Base-by-base conservation (phyloP, 2,888 invertebrate genomes). In the Dicyrtoma fusca region DNA sequence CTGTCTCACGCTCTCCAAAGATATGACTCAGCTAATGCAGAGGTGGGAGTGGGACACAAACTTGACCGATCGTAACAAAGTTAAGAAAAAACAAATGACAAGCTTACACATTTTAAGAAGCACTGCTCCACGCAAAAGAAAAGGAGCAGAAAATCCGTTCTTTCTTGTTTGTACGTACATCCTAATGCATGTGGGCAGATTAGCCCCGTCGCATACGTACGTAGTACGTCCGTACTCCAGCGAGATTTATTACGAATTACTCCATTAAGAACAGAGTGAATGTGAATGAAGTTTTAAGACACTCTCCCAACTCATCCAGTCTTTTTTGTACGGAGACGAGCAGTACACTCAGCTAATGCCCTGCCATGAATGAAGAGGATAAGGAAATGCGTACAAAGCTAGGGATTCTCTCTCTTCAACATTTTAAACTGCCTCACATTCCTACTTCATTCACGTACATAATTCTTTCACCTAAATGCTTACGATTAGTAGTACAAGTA, bases 61-160 rank as follows among this genome's bases (percentile, higher is more conserved):
- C 69, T 69, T 69, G 57, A 59, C 62, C 71, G 71, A 71, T 71
- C 63, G 63, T 71, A 63, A 55, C 53, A 63, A 62, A 71, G 63
- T 62, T 71, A 63, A 71, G 63, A 55, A 53, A 68, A 63, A 71
- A 71, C 71, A 71, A 71, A 71, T 71, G 62, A 63, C 49, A 34
- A 69, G 71, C 51, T 68, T 68, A 65, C 65, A 65, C 65, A 65
- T 47, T 51, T 65, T 65, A 51, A 65, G 65, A 21, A 65, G 65
- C 26, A 53, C 34, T 65, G 26, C 65, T 51, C 51, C 14, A 26
- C 34, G 34, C 8, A 5, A 8, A 34, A 34, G 4, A 34, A 34
- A 34, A 34, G 34, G 34, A 5, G 8, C 34, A 34, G 34, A 61
- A 65, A 65, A 49, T 14, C 11, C 45, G 61, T 68, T 51, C 26